Percentiles rank a stretch among this genome's conserved stretches.
Conservation (phyloP, 2,797 vertebrate genomes). For the Rhynchotus rufescens region DNA sequence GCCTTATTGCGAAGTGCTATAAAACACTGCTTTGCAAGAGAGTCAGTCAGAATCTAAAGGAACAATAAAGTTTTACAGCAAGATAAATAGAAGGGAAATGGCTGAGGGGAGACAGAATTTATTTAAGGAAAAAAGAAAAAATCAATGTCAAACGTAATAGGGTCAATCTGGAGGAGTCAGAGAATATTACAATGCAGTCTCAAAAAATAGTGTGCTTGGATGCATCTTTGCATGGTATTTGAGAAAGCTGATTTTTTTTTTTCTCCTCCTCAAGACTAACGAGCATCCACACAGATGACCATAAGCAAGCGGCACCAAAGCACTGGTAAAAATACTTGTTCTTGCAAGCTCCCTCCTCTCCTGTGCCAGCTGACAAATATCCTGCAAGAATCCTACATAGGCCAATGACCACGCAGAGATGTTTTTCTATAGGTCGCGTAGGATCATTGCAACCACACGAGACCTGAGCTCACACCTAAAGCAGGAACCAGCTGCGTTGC, state of each 20-base stretch:
- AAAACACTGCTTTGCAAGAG: slow-evolving; percentile 15
- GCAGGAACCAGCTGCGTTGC: not conserved
- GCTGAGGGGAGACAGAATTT: not conserved
- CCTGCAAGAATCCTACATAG: not conserved
- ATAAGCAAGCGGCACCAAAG: not conserved
- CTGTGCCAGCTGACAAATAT: not conserved
- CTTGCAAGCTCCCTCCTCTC: not conserved
- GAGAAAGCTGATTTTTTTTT: not conserved
- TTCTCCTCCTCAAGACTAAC: not conserved
- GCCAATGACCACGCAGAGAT: not conserved
- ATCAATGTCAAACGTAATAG: not conserved
- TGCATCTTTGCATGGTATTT: accelerated
- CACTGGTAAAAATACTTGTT: not conserved
- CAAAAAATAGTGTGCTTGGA: not conserved
- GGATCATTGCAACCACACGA: not conserved
- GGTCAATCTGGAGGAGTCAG: not conserved
- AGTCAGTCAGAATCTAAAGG: slow-evolving; percentile 6
- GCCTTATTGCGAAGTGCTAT: not conserved
- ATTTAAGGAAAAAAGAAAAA: not conserved
- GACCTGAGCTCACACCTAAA: accelerated
- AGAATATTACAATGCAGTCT: not conserved
- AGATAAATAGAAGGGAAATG: not conserved
- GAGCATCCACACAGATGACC: not conserved
- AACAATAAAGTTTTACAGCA: slow-evolving; percentile 8
- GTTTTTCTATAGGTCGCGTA: not conserved